A percentile compares a stretch with the other conserved stretches of the same genome.
Conservation (phyloP, 1,140 invertebrate species). For the Lordiphosa collinella region DNA sequence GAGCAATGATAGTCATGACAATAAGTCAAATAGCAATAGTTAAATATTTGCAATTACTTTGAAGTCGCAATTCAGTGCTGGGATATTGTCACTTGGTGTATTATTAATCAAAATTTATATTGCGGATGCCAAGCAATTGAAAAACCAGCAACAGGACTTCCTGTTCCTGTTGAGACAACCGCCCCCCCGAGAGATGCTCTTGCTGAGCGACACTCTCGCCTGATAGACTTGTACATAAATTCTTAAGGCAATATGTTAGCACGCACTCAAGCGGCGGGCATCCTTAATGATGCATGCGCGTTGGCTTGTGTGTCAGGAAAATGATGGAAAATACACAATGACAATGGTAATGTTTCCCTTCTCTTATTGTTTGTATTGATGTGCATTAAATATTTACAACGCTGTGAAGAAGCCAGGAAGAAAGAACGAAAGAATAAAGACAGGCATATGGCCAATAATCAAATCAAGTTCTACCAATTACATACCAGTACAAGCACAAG, state of each 20-base stretch:
- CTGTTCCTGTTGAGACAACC: conserved; percentile 1
- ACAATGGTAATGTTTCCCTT: conserved; percentile 8
- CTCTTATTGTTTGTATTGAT: conserved; percentile 16
- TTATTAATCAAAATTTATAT: conserved; percentile 7
- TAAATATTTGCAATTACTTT: too few relatives aligned
- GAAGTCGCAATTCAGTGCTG: too few relatives aligned
- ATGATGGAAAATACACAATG: conserved; percentile 16
- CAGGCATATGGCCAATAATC: conserved; percentile 4
- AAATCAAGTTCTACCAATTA: conserved; percentile 25
- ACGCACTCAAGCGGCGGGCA: conserved; percentile 8
- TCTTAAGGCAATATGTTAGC: conserved; percentile 12
- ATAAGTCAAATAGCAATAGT: too few relatives aligned
- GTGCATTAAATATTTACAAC: conserved; percentile 39
- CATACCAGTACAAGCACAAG: conserved; percentile 5
- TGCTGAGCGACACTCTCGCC: not conserved
- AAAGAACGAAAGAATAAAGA: not conserved
- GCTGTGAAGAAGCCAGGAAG: not conserved
- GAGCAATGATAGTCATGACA: too few relatives aligned
- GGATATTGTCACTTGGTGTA: conserved; percentile 1
- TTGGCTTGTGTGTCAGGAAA: conserved; percentile 19
- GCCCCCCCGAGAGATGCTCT: not conserved
- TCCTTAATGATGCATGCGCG: not conserved
- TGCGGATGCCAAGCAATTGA: conserved; percentile 4
- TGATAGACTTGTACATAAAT: not conserved
- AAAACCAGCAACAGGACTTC: conserved; percentile 4